Evolutionary conservation across 2,888 invertebrate genomes (phyloP).

Genomic region (Drosophila affinis): DNA sequence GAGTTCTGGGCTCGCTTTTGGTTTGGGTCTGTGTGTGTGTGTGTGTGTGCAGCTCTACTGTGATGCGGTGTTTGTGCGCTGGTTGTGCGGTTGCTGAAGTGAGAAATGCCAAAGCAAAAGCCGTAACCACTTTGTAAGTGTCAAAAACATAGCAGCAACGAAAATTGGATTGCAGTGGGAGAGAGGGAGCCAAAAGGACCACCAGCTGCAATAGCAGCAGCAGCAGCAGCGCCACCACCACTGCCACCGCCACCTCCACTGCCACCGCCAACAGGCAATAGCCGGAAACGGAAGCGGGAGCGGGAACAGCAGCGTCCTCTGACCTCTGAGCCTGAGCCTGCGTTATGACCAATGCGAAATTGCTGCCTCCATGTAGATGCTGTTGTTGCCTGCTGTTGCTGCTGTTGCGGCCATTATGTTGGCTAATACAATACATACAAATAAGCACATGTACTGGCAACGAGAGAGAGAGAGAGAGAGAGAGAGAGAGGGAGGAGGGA

Average conservation of each 20-base stretch:
- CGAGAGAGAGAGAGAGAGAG: not conserved
- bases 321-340: slow-evolving; percentile 45
- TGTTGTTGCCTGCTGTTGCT: slow-evolving; percentile 31
- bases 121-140: slow-evolving; percentile 77
- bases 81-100: slow-evolving; percentile 73
- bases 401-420: slow-evolving; percentile 65
- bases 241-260: slow-evolving; percentile 19
- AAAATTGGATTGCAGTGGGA: slow-evolving; percentile 71
- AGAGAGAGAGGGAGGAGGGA: not conserved
- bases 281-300: slow-evolving; percentile 62
- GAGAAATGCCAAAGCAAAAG: slow-evolving; percentile 77
- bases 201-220: not conserved
- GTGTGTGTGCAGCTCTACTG: not conserved
- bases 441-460: slow-evolving; percentile 65
- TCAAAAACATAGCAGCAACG: slow-evolving; percentile 75
- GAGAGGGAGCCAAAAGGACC: slow-evolving; percentile 29
- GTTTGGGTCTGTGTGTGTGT: slow-evolving; percentile 20
- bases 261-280: slow-evolving; percentile 26
- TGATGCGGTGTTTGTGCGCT: slow-evolving; percentile 17
- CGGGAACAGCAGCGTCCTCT: slow-evolving; percentile 1
- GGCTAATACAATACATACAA: slow-evolving; percentile 77
- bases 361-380: slow-evolving; percentile 31
- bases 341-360: slow-evolving; percentile 69
- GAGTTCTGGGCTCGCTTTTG: slow-evolving; percentile 20
- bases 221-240: slow-evolving; percentile 12